Evolutionary conservation across 1,140 invertebrate genomes (phyloP).

Genomic region (Chionoecetes opilio): DNA sequence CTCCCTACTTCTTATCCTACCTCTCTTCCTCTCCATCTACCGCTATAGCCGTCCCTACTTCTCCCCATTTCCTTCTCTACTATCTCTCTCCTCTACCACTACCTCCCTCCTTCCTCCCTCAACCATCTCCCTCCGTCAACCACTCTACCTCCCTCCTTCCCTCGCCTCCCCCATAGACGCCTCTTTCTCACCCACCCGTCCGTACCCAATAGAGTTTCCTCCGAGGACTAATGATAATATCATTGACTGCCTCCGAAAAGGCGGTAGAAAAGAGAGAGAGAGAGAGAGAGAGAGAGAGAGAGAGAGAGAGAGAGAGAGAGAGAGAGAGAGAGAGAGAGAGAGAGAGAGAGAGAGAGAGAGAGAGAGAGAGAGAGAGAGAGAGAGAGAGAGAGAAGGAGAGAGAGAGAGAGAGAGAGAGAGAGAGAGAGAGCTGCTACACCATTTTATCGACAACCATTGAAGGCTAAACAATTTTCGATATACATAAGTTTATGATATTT

Average conservation of each 20-base stretch:
- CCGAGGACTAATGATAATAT: neutral
- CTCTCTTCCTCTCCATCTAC: neutral
- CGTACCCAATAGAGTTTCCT: slow-evolving; percentile 2
- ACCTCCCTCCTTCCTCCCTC: neutral
- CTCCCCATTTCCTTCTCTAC: neutral
- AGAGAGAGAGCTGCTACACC: neutral
- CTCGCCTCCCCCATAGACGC: neutral
- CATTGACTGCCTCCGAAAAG: neutral
- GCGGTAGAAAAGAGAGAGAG: neutral
- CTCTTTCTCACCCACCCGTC: neutral
- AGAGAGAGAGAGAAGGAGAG: neutral
- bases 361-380: slow-evolving; percentile 37
- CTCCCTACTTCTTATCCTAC: neutral
- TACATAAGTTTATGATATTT: no score
- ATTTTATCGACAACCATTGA: no score
- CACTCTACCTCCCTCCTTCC: neutral
- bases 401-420: neutral
- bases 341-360: slow-evolving; percentile 27
- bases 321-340: slow-evolving; percentile 35
- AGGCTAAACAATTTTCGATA: no score
- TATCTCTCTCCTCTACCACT: neutral
- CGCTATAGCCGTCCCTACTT: no score
- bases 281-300: slow-evolving; percentile 36
- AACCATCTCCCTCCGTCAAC: neutral
- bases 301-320: neutral